phyloP scores from a whole-genome alignment of 2,113 vertebrate genomes.

The Amphilophus citrinellus region DNA sequence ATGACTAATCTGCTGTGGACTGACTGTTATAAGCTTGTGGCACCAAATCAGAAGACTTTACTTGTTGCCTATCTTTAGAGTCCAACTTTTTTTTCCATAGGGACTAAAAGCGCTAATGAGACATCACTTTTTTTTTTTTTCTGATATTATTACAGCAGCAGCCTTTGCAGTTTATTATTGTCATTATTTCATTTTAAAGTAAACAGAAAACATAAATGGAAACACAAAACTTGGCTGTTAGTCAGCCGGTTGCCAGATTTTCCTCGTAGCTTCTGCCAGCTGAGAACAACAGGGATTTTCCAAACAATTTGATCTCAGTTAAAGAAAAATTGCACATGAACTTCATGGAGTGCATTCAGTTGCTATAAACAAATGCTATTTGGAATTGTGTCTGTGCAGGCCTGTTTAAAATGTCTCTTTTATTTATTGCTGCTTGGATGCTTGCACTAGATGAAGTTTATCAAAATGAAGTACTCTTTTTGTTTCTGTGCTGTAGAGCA shows the following conservation, averaged over 20 bases:
- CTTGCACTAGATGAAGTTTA: slow-evolving; percentile 8
- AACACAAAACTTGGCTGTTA: slow-evolving; percentile 26
- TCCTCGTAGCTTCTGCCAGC: slow-evolving; percentile 35
- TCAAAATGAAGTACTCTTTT: slow-evolving; percentile 10
- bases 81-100: too few species aligned
- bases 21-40: slow-evolving; percentile 36
- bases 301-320: slow-evolving; percentile 44
- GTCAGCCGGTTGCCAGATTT: slow-evolving; percentile 37
- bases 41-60: slow-evolving; percentile 43
- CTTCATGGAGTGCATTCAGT: slow-evolving; percentile 15
- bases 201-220: slow-evolving; percentile 40
- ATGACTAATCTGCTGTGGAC: slow-evolving; percentile 35
- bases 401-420: slow-evolving; percentile 25
- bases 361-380: slow-evolving; percentile 25
- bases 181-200: slow-evolving; percentile 20
- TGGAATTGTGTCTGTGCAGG: neutral
- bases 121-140: slow-evolving; percentile 21
- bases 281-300: slow-evolving; percentile 49
- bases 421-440: slow-evolving; percentile 17
- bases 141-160: slow-evolving; percentile 4
- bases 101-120: neutral
- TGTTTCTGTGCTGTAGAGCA: neutral
- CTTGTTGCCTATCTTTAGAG: slow-evolving; percentile 31
- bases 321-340: slow-evolving; percentile 37
- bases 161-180: slow-evolving; percentile 3